Evolutionary conservation across 2,113 vertebrate genomes (phyloP).

Genomic region (Sylvilagus bachmani): DNA sequence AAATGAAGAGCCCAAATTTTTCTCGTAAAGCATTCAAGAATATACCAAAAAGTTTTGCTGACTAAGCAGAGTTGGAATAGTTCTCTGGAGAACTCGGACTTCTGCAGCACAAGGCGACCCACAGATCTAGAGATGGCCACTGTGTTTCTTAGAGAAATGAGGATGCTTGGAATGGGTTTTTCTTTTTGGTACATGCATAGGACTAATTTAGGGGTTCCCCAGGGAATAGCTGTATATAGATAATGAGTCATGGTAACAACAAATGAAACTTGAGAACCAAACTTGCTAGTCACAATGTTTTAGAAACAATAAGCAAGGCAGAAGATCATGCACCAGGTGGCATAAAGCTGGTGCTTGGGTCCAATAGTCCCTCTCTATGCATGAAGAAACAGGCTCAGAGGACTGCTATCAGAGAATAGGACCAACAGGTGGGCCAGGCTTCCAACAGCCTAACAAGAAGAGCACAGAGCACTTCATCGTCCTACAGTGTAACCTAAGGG

Average conservation of each 20-base stretch:
- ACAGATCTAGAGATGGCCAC: neutral
- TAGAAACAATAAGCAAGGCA: slow-evolving; percentile 10
- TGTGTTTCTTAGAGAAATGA: neutral
- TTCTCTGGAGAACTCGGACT: slow-evolving; percentile 34
- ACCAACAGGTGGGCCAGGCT: neutral
- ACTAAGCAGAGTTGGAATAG: slow-evolving; percentile 4
- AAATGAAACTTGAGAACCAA: slow-evolving; percentile 42
- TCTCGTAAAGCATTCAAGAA: slow-evolving; percentile 8
- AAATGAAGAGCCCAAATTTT: slow-evolving; percentile 65
- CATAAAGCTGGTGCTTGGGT: neutral
- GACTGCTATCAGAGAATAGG: neutral
- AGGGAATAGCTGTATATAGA: neutral
- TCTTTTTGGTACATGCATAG: neutral
- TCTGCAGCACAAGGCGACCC: neutral
- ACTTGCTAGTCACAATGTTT: neutral
- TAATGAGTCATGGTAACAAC: slow-evolving; percentile 12
- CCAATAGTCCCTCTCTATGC: neutral
- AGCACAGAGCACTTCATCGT: neutral
- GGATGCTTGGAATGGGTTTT: neutral
- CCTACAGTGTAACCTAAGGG: too few relatives aligned
- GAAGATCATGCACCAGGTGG: neutral
- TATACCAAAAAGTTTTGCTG: neutral
- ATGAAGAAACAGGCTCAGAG: slow-evolving; percentile 24
- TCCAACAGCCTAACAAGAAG: neutral
- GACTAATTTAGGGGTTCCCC: neutral